Conservation (phyloP, 2,797 vertebrate genomes). For the Channa striata region DNA sequence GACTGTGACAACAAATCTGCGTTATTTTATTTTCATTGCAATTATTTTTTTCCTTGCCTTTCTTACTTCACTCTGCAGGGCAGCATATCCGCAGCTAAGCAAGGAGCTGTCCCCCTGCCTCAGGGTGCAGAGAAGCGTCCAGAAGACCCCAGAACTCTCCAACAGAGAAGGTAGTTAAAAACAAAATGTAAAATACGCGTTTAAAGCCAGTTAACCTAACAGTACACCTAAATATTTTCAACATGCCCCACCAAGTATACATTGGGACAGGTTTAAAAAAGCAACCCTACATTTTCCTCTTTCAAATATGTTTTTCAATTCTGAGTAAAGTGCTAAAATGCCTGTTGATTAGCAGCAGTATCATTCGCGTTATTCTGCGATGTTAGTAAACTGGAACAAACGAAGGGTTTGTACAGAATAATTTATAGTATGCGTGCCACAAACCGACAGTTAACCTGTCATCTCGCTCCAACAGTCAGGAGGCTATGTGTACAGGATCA, state of each 20-base stretch:
- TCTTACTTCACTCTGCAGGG: conserved; percentile 82
- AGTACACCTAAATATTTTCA: background rate
- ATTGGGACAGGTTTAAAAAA: too few species aligned
- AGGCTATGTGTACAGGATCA: conserved; percentile 89
- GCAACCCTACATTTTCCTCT: too few species aligned
- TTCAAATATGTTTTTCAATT: too few species aligned
- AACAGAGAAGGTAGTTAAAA: conserved; percentile 86
- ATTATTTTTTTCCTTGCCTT: background rate
- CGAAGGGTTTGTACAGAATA: background rate
- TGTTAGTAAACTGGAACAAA: background rate
- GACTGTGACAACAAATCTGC: too few species aligned
- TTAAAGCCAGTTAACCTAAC: background rate
- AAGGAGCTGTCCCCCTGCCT: conserved; percentile 87
- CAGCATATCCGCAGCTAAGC: conserved; percentile 89
- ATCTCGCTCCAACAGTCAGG: conserved; percentile 87
- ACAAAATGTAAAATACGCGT: too few species aligned
- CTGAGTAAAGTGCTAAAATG: background rate
- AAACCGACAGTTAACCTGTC: background rate
- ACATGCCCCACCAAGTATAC: too few species aligned
- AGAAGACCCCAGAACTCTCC: conserved; percentile 93
- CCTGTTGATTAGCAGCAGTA: background rate
- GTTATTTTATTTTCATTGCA: background rate
- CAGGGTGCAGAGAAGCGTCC: conserved; percentile 90
- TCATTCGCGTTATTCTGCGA: background rate
- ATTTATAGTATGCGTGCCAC: fast-evolving